phyloP scores from a whole-genome alignment of 2,888 invertebrate genomes.

The Torymus tubicola region DNA sequence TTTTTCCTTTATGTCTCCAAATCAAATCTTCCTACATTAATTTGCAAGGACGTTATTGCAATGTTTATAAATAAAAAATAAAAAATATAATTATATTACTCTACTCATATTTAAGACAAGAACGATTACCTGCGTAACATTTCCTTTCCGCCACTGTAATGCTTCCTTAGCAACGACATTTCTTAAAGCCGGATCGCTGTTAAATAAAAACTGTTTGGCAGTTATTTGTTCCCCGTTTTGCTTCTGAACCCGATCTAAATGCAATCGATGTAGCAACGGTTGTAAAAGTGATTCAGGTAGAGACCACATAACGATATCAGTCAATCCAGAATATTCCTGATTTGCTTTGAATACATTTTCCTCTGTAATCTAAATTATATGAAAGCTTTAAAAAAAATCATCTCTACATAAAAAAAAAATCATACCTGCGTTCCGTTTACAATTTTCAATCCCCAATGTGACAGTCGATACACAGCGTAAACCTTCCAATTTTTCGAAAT shows the following conservation, averaged over 20 bases:
- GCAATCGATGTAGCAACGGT: slow-evolving; percentile 85
- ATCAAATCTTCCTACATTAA: slow-evolving; percentile 82
- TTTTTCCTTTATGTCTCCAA: slow-evolving; percentile 86
- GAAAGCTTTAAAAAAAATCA: neutral
- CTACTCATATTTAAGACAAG: neutral
- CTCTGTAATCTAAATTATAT: slow-evolving; percentile 81
- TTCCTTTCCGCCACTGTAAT: slow-evolving; percentile 86
- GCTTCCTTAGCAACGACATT: slow-evolving; percentile 92
- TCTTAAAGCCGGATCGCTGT: slow-evolving; percentile 84
- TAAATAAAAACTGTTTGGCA: slow-evolving; percentile 75
- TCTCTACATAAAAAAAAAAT: neutral
- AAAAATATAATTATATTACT: neutral
- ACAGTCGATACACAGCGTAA: slow-evolving; percentile 89
- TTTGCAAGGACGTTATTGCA: neutral
- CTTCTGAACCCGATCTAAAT: slow-evolving; percentile 80
- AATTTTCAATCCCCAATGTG: slow-evolving; percentile 90
- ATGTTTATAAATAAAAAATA: neutral
- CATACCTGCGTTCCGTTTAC: slow-evolving; percentile 81
- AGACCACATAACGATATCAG: slow-evolving; percentile 88
- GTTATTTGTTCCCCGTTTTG: slow-evolving; percentile 72
- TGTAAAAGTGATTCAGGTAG: slow-evolving; percentile 88
- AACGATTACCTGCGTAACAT: slow-evolving; percentile 76
- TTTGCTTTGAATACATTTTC: slow-evolving; percentile 85
- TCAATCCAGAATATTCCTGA: slow-evolving; percentile 84
- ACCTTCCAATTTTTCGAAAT: slow-evolving; percentile 85